Conservation (phyloP, 2,888 invertebrate genomes). For the Bombylius discolor region DNA sequence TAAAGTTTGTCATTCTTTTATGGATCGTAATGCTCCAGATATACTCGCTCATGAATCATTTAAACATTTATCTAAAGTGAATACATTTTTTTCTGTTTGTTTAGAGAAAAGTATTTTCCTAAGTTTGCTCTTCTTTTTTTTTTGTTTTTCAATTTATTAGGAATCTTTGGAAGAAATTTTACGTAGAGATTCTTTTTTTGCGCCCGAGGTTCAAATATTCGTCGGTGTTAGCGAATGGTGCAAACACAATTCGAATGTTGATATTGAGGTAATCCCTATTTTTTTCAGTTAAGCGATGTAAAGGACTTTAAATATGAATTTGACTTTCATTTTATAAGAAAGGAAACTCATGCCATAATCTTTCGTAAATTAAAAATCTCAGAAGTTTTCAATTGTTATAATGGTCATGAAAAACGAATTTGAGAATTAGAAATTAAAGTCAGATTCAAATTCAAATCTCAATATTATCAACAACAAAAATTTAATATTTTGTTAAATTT, state of each 20-base stretch:
- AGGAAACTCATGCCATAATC: no score
- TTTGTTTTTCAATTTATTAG: constrained; percentile 26
- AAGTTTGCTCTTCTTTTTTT: background rate
- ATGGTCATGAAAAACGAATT: background rate
- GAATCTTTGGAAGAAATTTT: constrained; percentile 68
- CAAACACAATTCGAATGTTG: constrained; percentile 53
- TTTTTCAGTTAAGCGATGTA: no score
- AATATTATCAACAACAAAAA: background rate
- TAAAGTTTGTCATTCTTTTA: constrained; percentile 75
- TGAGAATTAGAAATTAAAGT: background rate
- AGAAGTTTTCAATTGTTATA: no score
- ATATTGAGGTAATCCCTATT: constrained; percentile 22
- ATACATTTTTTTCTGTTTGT: no score
- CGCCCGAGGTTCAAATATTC: constrained; percentile 91
- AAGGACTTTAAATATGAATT: no score
- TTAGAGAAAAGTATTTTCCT: constrained; percentile 24
- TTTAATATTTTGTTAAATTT: background rate
- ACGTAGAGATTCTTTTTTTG: constrained; percentile 88
- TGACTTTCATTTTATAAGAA: no score
- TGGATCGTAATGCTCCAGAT: constrained; percentile 79
- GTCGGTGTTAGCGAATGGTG: constrained; percentile 80
- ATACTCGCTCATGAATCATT: constrained; percentile 77
- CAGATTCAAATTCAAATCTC: background rate
- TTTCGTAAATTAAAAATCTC: no score
- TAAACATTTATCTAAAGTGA: constrained; percentile 61